Percentiles rank a stretch among this genome's conserved stretches.
phyloP scores from a whole-genome alignment of 2,113 vertebrate genomes.

The Burhinus bistriatus region DNA sequence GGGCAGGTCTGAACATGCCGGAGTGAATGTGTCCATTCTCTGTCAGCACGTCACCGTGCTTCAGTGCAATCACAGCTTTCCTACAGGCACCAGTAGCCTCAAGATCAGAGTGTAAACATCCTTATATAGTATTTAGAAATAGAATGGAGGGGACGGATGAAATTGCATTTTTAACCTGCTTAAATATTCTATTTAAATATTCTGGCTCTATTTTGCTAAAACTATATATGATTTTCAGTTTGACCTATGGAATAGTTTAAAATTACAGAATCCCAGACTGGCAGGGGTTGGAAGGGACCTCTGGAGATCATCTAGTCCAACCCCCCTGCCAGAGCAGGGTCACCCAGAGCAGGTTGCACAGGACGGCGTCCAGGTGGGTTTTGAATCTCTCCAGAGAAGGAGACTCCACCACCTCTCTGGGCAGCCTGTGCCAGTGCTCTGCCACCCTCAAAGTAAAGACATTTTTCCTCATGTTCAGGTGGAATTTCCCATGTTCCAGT shows the following conservation, averaged over 20 bases:
- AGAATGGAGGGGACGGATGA: background rate
- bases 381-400: too few relatives aligned
- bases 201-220: background rate
- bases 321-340: too few relatives aligned
- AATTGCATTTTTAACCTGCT: background rate
- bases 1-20: fast-evolving
- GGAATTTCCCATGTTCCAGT: too few relatives aligned
- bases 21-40: background rate
- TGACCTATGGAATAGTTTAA: background rate
- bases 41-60: background rate
- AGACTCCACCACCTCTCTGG: too few relatives aligned
- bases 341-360: too few relatives aligned
- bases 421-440: too few relatives aligned
- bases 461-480: too few relatives aligned
- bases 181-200: background rate
- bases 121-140: background rate
- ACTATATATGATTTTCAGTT: background rate
- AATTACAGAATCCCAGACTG: background rate
- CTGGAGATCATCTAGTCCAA: too few relatives aligned
- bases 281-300: too few relatives aligned
- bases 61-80: background rate
- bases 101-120: background rate
- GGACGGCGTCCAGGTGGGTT: too few relatives aligned
- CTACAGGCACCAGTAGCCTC: background rate
- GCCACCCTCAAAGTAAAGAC: too few relatives aligned